Base-by-base conservation (phyloP, 92 coral and sea anemone species). In the Porites evermanni region DNA sequence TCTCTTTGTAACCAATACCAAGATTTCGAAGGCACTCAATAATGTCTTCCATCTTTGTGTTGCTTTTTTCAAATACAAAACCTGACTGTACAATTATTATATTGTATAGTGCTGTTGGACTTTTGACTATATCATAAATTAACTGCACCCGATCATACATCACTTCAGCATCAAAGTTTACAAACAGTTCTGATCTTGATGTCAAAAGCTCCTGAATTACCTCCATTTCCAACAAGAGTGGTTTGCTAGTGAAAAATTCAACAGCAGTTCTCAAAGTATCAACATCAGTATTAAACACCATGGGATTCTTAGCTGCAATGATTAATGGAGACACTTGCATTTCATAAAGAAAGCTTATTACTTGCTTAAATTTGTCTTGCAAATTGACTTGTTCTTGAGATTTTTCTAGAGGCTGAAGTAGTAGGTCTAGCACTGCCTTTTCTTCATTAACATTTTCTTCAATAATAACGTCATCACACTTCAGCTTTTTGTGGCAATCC, bases 181-280 rank as follows among this genome's bases (percentile, higher is more conserved):
- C 80, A 78, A 97, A 95, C 72, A 96, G 88, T 56, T 97, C 95
- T 79, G 99, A 89, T 75, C 91, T 96, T 82, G 93, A 72, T 59
- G 86, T 87, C 50, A 97, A 81, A 72, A 97, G 91, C 44, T 93
- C 77, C 59, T 95, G 96, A 7, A 97, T 83, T 20, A 93, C 90
- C 64, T 91, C 96, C 61, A 92, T 97, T 81, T 97, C 99, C 85
- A 96, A 89, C 17, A 95, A 82, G 60, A 97, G 74, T 17, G 99
- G 99, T 59, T 93, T 92, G 50, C 94, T 88, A 51, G 93, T 88
- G 66, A 97, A 94, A 77, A 97, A 97, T 24, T 88, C 89, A 67
- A 95, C 80, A 38, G 98, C 92, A 61, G 84, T 90, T 8, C 81
- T 38, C 10, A 97, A 80, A 12, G 83, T 88, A 6, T 79, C 78